These are phyloP conservation scores for Nipponacmea schrenckii DNA, from an alignment of 2,888 invertebrate genomes.

Conservation along the genomic window DNA sequence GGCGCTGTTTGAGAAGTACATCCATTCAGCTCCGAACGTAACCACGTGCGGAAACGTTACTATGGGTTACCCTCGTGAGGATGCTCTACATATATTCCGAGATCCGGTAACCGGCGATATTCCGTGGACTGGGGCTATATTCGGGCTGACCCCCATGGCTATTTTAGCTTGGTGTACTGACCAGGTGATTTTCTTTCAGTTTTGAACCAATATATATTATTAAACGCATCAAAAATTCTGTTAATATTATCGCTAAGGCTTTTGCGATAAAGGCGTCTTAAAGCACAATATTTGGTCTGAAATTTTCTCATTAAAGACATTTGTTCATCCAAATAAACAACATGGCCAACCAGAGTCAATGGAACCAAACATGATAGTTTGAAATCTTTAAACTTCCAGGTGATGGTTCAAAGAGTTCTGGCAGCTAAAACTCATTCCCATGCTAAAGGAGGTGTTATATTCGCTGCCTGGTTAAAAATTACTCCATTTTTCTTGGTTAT, in stretches of 20 bases:
- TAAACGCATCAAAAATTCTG: no score
- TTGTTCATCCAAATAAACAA: no score
- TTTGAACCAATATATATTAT: no score
- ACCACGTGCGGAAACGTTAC: constrained; percentile 33
- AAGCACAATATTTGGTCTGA: neutral
- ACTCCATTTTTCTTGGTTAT: constrained; percentile 70
- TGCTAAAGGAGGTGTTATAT: constrained; percentile 70
- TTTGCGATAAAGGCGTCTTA: no score
- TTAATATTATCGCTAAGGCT: no score
- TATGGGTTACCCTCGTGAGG: constrained; percentile 50
- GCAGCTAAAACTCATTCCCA: constrained; percentile 70
- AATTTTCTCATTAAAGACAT: no score
- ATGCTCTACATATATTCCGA: constrained; percentile 54
- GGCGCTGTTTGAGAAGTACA: constrained; percentile 65
- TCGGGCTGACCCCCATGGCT: constrained; percentile 59
- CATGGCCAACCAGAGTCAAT: no score
- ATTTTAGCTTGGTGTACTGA: constrained; percentile 65
- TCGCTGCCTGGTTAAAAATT: constrained; percentile 70
- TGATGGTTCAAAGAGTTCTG: constrained; percentile 71
- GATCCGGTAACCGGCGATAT: constrained; percentile 52
- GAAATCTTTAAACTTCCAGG: constrained; percentile 51
- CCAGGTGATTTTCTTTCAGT: constrained; percentile 42
- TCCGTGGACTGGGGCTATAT: constrained; percentile 61
- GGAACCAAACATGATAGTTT: no score
- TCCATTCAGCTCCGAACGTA: constrained; percentile 63